phyloP scores from a whole-genome alignment of 1,140 invertebrate genomes.

The Philotrypesis tridentata region DNA sequence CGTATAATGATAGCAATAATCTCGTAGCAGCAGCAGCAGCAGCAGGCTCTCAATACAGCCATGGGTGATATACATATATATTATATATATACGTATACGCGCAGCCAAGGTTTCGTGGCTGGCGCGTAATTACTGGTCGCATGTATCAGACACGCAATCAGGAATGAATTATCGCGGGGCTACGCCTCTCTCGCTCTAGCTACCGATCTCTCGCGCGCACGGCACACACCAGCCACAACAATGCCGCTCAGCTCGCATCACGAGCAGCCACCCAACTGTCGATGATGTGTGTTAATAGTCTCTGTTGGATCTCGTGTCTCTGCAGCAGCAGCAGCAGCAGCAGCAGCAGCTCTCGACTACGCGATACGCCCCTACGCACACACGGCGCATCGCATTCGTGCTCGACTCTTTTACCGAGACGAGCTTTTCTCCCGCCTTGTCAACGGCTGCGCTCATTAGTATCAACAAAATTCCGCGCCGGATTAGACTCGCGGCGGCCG shows the following conservation, averaged over 20 bases:
- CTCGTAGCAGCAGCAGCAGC: background rate
- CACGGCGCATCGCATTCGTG: too few species aligned
- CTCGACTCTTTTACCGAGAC: background rate
- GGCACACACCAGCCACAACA: slow-evolving; percentile 64
- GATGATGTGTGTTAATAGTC: slow-evolving; percentile 62
- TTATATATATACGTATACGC: too few species aligned
- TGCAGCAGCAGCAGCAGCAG: too few species aligned
- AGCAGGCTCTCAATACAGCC: background rate
- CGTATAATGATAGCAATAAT: background rate
- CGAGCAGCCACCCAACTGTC: slow-evolving; percentile 69
- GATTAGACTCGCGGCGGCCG: too few species aligned
- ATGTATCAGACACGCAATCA: slow-evolving; percentile 74
- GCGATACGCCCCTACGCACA: slow-evolving; percentile 37
- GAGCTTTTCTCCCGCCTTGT: background rate
- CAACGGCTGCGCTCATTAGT: background rate
- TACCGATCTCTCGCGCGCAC: background rate
- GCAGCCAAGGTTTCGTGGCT: background rate
- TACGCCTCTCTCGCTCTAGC: slow-evolving; percentile 58
- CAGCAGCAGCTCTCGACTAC: too few species aligned
- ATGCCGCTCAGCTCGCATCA: slow-evolving; percentile 68
- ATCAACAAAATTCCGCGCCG: slow-evolving; percentile 46
- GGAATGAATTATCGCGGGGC: slow-evolving; percentile 71
- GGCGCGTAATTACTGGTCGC: slow-evolving; percentile 67
- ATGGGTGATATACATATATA: too few species aligned
- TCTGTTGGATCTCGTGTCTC: slow-evolving; percentile 72